Evolutionary conservation across 2,888 invertebrate genomes (phyloP).

Genomic region (Lepetodrilus schrolli): DNA sequence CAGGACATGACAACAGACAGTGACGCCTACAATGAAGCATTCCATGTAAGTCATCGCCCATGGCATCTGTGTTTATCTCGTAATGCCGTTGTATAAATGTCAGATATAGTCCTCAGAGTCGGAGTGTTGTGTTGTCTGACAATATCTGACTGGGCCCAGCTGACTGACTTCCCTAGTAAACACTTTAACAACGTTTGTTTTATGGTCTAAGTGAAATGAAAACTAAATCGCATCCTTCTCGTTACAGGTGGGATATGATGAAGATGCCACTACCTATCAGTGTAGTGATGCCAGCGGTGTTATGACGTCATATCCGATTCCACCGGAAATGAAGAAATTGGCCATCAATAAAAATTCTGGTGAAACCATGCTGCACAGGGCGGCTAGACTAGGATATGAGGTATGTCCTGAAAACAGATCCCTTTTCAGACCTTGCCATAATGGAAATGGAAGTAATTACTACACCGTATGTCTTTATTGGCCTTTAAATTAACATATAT

Average conservation of each 20-base stretch:
- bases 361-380: constrained; percentile 92
- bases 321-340: constrained; percentile 63
- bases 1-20: not conserved
- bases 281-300: not conserved
- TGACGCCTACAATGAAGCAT: not conserved
- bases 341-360: constrained; percentile 94
- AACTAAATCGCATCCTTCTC: too few relatives aligned
- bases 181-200: too few relatives aligned
- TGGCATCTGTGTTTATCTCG: not conserved
- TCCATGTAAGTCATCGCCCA: not conserved
- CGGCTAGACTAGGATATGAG: constrained; percentile 90
- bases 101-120: too few relatives aligned
- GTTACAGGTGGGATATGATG: not conserved
- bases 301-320: constrained; percentile 44
- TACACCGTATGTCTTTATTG: too few relatives aligned
- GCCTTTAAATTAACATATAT: too few relatives aligned
- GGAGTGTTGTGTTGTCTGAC: too few relatives aligned
- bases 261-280: not conserved
- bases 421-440: too few relatives aligned
- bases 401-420: too few relatives aligned
- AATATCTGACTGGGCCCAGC: too few relatives aligned
- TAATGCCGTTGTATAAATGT: not conserved
- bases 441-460: too few relatives aligned
- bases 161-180: too few relatives aligned
- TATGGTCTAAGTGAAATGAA: too few relatives aligned